Conservation (phyloP, 2,888 invertebrate genomes). For the Hipparchia sbordonii region DNA sequence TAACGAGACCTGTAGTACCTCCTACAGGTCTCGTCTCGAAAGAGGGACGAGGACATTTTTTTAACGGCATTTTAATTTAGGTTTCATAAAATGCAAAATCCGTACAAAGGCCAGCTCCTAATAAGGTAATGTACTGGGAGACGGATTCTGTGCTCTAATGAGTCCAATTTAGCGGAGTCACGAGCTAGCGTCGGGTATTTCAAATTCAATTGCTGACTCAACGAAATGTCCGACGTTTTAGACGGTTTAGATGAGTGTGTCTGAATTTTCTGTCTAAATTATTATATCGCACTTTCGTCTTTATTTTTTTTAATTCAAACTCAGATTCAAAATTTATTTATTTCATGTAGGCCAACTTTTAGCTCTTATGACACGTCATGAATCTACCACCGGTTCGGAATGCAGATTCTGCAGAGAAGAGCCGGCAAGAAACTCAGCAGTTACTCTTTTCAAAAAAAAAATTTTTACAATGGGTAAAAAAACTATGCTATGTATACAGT, state of each 20-base stretch:
- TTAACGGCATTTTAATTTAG: not conserved
- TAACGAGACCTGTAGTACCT: no score
- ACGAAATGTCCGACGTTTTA: constrained; percentile 31
- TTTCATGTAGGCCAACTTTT: no score
- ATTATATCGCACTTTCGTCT: not conserved
- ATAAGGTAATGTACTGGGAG: constrained; percentile 17
- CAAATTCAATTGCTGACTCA: constrained; percentile 38
- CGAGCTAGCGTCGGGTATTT: constrained; percentile 34
- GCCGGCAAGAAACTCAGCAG: no score
- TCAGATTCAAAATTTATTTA: no score
- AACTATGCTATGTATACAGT: no score
- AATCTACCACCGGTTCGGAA: no score
- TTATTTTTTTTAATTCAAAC: no score
- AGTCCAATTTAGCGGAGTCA: constrained; percentile 39
- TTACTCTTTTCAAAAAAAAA: no score
- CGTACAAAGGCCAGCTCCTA: constrained; percentile 3
- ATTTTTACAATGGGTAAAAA: no score
- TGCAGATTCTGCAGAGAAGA: no score
- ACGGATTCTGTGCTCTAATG: constrained; percentile 26
- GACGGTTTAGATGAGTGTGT: constrained; percentile 28
- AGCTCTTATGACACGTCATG: no score
- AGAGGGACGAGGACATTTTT: not conserved
- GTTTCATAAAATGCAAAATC: constrained; percentile 8
- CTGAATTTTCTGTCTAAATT: constrained; percentile 15
- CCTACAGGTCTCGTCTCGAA: no score